Percentiles rank a stretch among this genome's conserved stretches.
Conservation (phyloP, 2,888 invertebrate genomes). For the Thalpophila matura region DNA sequence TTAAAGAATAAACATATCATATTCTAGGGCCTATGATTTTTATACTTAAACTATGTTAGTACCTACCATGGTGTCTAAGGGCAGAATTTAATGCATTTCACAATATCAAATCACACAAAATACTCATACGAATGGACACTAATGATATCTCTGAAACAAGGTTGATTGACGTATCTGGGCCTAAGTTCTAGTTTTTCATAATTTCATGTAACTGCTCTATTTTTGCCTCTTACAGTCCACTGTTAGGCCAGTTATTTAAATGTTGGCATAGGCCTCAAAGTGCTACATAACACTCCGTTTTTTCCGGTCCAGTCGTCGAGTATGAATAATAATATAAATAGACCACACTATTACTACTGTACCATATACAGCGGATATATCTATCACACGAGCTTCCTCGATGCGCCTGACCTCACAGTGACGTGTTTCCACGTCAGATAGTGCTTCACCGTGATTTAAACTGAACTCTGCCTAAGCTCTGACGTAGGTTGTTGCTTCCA, state of each 20-base stretch:
- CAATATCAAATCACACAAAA: no score
- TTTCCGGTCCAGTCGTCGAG: constrained; percentile 7
- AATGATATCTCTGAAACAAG: no score
- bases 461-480: constrained; percentile 17
- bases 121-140: no score
- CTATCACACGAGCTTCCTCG: constrained; percentile 42
- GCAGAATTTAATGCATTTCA: no score
- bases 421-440: constrained; percentile 51
- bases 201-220: background rate
- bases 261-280: background rate
- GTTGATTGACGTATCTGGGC: no score
- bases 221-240: background rate
- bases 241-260: background rate
- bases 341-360: background rate
- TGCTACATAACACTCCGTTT: background rate
- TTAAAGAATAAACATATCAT: no score
- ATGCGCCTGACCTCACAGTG: constrained; percentile 63
- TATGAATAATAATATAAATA: constrained; percentile 4
- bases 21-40: no score
- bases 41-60: no score
- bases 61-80: no score
- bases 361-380: background rate
- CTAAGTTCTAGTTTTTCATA: no score
- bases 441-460: constrained; percentile 16
- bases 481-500: constrained; percentile 32